These are phyloP conservation scores for Alitta virens DNA, from an alignment of 2,888 invertebrate species.

Conservation along the genomic window DNA sequence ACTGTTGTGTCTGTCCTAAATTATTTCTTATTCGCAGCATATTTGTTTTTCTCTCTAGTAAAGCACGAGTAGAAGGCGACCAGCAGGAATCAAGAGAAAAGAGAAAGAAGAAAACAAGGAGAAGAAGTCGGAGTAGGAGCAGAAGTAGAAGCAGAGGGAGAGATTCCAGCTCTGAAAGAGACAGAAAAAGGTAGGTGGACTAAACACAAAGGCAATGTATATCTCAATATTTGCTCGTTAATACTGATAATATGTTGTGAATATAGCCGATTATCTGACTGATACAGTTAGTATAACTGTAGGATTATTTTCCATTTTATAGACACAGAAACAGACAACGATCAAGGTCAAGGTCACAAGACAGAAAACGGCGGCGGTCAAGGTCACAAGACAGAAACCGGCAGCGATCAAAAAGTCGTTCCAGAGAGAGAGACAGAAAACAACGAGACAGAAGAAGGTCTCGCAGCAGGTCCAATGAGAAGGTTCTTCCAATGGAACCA, in stretches of 20 bases:
- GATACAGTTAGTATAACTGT: neutral
- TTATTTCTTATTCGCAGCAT: too few relatives aligned
- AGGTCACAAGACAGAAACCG: slow-evolving; percentile 12
- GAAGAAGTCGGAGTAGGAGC: slow-evolving; percentile 5
- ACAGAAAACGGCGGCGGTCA: slow-evolving; percentile 24
- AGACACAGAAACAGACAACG: slow-evolving; percentile 11
- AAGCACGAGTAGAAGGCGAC: neutral
- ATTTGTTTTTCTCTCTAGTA: too few relatives aligned
- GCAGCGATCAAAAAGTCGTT: slow-evolving; percentile 19
- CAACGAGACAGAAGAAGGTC: neutral
- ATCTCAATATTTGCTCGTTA: too few relatives aligned
- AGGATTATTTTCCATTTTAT: neutral
- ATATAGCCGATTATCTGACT: too few relatives aligned
- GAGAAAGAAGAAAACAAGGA: slow-evolving; percentile 10
- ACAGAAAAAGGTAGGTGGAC: slow-evolving; percentile 22
- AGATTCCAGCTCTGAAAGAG: slow-evolving; percentile 29
- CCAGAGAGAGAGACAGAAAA: slow-evolving; percentile 1
- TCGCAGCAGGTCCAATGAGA: neutral
- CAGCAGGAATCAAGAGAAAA: slow-evolving; percentile 3
- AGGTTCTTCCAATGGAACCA: slow-evolving; percentile 58
- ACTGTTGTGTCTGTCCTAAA: too few relatives aligned
- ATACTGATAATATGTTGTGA: too few relatives aligned
- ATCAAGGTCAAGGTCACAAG: slow-evolving; percentile 25
- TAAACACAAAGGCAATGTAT: too few relatives aligned
- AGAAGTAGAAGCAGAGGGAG: slow-evolving; percentile 30